phyloP scores from a whole-genome alignment of 2,888 invertebrate species.

The Alsophila aescularia region DNA sequence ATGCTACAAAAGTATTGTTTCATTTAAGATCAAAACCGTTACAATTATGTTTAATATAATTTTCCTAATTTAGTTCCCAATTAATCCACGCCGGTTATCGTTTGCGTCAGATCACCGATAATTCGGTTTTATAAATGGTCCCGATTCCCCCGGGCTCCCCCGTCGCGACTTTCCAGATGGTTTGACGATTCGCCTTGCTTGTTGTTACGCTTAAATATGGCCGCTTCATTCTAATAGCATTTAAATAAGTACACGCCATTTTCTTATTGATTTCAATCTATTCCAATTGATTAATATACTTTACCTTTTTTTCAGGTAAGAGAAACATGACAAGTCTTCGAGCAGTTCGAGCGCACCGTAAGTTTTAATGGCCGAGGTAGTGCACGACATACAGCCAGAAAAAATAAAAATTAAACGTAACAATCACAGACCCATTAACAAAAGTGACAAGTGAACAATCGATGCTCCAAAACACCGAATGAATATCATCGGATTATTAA shows the following conservation, averaged over 20 bases:
- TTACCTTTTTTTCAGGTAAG: conserved; percentile 62
- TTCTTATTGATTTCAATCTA: conserved; percentile 23
- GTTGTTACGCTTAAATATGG: conserved; percentile 62
- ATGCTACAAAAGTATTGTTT: too few relatives aligned
- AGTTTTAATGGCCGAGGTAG: conserved; percentile 1
- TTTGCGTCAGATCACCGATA: conserved; percentile 41
- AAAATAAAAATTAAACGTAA: not conserved
- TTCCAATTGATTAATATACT: conserved; percentile 13
- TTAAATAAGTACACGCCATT: conserved; percentile 35
- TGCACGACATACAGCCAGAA: not conserved
- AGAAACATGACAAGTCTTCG: conserved; percentile 4
- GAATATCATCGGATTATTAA: conserved; percentile 52
- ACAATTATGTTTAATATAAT: too few relatives aligned
- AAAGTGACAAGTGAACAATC: conserved; percentile 58
- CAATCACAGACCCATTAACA: conserved; percentile 45
- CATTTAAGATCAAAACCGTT: too few relatives aligned
- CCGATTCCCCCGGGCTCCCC: conserved; percentile 45
- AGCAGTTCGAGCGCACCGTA: not conserved
- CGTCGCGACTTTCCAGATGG: conserved; percentile 69
- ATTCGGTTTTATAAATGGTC: conserved; percentile 61
- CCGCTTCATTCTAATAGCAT: conserved; percentile 44
- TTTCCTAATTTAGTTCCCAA: not conserved
- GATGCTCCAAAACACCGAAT: conserved; percentile 52
- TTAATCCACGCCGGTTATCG: conserved; percentile 1
- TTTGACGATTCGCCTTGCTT: conserved; percentile 50